phyloP scores from a whole-genome alignment of 2,113 vertebrate genomes.

The Corydoras maculifer region DNA sequence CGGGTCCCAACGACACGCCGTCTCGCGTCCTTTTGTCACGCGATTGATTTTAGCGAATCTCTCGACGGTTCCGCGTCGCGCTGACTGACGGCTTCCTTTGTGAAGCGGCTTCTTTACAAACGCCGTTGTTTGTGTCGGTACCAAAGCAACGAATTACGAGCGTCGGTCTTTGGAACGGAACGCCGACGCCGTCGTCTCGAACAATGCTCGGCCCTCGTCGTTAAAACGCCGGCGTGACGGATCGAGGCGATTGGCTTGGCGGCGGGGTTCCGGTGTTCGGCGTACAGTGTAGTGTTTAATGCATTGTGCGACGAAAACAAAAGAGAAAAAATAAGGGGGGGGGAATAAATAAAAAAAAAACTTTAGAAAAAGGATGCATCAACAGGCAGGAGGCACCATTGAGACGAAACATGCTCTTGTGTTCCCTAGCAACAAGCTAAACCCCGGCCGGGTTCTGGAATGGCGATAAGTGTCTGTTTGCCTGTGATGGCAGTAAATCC shows the following conservation, averaged over 20 bases:
- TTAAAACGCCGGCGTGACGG: neutral
- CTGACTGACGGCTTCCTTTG: too few species aligned
- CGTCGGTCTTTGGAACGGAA: neutral
- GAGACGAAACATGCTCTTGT: slow-evolving; percentile 29
- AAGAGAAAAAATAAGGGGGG: slow-evolving; percentile 3
- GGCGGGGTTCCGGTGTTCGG: too few species aligned
- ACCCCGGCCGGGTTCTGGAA: slow-evolving; percentile 31
- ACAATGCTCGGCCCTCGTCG: neutral
- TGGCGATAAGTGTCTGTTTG: slow-evolving; percentile 9
- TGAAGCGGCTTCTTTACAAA: neutral
- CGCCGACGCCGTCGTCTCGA: neutral
- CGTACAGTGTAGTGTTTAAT: neutral
- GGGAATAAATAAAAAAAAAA: neutral
- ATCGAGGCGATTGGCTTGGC: neutral
- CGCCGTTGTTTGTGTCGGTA: neutral
- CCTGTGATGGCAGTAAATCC: slow-evolving; percentile 20
- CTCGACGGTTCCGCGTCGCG: too few species aligned
- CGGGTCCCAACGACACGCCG: too few species aligned
- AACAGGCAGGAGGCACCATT: slow-evolving; percentile 14
- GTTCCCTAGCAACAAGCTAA: slow-evolving; percentile 48
- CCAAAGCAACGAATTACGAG: neutral
- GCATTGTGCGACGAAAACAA: neutral
- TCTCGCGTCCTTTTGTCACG: too few species aligned
- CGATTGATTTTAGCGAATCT: too few species aligned
- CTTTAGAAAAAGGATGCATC: slow-evolving; percentile 1